phyloP scores from a whole-genome alignment of 2,888 invertebrate species.

The Corbicula japonica region DNA sequence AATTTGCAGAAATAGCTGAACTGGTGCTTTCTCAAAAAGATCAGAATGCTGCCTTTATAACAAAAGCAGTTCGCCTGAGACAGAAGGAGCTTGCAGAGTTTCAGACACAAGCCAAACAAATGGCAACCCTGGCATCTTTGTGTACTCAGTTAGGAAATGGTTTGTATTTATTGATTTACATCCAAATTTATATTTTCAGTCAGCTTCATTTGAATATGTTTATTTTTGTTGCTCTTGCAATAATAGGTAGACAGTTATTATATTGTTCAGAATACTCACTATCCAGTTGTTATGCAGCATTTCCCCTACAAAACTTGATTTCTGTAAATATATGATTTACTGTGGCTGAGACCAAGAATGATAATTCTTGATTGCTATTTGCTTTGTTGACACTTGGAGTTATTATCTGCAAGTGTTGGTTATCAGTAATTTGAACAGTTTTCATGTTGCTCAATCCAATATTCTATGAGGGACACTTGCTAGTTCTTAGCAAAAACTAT shows the following conservation, averaged over 20 bases:
- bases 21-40: constrained; percentile 2
- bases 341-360: too few species aligned
- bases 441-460: too few species aligned
- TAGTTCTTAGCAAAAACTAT: too few species aligned
- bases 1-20: constrained; percentile 43
- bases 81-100: constrained; percentile 41
- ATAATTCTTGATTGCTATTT: too few species aligned
- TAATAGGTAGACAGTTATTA: not conserved
- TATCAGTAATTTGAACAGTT: too few species aligned
- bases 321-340: not conserved
- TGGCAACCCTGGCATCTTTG: constrained; percentile 37
- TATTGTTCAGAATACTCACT: not conserved
- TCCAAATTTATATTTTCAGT: too few species aligned
- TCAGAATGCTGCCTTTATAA: constrained; percentile 7
- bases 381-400: too few species aligned
- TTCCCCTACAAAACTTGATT: not conserved
- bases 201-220: not conserved
- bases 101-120: constrained; percentile 20
- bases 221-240: not conserved
- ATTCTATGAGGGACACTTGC: too few species aligned
- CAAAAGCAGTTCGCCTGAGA: constrained; percentile 19
- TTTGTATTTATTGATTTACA: not conserved
- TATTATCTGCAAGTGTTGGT: too few species aligned
- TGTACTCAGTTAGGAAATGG: constrained; percentile 13
- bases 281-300: not conserved